Evolutionary conservation across 2,888 invertebrate genomes (phyloP), one percentile per base, ranked within the genome.

Genomic region (Drosophila kambysellisi): DNA sequence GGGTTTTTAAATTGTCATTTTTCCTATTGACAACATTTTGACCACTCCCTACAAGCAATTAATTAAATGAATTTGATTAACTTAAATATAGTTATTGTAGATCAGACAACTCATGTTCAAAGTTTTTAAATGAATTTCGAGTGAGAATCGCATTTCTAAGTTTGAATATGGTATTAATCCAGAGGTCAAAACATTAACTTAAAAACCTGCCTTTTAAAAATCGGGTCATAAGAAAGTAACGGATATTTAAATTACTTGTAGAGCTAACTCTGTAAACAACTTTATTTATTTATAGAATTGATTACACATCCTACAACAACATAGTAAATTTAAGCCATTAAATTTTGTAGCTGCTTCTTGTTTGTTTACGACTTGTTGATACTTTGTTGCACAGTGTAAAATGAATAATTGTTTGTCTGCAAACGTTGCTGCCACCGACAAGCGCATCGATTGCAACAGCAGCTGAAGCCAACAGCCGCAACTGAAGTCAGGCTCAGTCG

Each of bases 381-480:
- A 50, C 52, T 67, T 59, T 71, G 80, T 46, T 71, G 71, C 51
- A 54, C 53, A 82, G 83, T 83, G 84, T 83, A 68, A 35, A 65
- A 57, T 70, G 67, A 64, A 71, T 73, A 68, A 76, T 76, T 59
- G 58, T 56, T 66, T 81, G 60, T 39, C 52, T 58, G 76, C 70
- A 61, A 70, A 52, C 51, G 70, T 46, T 53, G 64, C 58, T 61
- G 70, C 65, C 65, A 62, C 70, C 76, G 74, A 76, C 69, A 51
- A 74, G 80, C 80, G 69, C 82, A 79, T 71, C 77, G 81, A 81
- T 81, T 84, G 88, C 83, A 85, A 82, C 85, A 81, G 65, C 70
- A 59, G 61, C 52, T 54, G 58, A 66, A 73, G 77, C 65, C 76
- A 54, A 67, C 72, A 62, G 53, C 70, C 65, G 71, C 68, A 64